Base-by-base conservation (phyloP, 2,113 vertebrate genomes). In the Coptodon bakossiorum region DNA sequence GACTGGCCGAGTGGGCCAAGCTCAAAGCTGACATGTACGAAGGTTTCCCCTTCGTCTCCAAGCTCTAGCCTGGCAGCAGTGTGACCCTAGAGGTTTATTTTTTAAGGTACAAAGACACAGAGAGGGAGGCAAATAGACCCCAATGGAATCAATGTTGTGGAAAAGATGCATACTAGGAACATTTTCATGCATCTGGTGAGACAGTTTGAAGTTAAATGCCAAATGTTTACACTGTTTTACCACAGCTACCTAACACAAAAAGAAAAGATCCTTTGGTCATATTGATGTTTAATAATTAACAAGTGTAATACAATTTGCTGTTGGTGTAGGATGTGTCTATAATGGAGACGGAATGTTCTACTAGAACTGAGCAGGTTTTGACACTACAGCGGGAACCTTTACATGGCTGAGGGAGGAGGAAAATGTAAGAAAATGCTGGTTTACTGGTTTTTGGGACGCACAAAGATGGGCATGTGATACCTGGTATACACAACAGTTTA, bases 21-120 rank as follows among this genome's bases (percentile, higher is more conserved):
- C 96, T 99, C 68, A 99, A 99, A 93, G 93, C 95, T 1, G 96
- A 98, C 88, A 99, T 99, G 98, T 99, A 98, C 27, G 97, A 99
- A 90, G 97, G 98, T 11, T 90, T 98, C 80, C 96, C 97, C 0
- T 97, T 97, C 52, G 7, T 91, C 93, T 98, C 98, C 86, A 99
- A 98, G 92, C 96, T 99, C 89, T 99, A 95, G 85, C 7, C 2
- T 6, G 59, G 9, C 34, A 45, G 7, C 11, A 79, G 17, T 19
- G 8, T 36, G 13, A 66, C 22, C 22, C 14, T 36, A 5, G 10
- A 19, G 40, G 50, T 81, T 71, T 38, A 1, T 9, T 16, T 45
- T 45, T 78, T 82, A 83, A 80, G 3, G 12, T 68, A 87, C 54
- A 73, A 88, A 52, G 29, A 80, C 43, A 40, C 7, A 2, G 24